Percentiles rank a stretch among this genome's conserved stretches.
These are phyloP conservation scores for Agrenia bidenticulata DNA, from an alignment of 2,888 invertebrate genomes.

Conservation along the genomic window DNA sequence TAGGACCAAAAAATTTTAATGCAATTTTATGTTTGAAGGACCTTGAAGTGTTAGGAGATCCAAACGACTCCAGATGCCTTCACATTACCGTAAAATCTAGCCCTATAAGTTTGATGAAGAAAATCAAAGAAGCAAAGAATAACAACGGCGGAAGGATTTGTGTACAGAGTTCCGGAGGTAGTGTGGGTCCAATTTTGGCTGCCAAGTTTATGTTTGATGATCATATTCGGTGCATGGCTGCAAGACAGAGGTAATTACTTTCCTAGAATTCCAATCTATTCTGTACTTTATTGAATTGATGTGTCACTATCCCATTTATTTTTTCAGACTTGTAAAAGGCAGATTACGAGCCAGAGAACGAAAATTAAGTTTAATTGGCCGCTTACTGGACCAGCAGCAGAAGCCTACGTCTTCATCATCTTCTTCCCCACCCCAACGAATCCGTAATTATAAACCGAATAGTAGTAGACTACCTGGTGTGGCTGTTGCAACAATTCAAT, in stretches of 20 bases:
- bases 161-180: conserved; percentile 14
- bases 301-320: neutral
- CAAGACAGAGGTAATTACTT: conserved; percentile 78
- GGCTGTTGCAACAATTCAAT: too few relatives aligned
- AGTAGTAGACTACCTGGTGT: too few relatives aligned
- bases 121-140: conserved; percentile 62
- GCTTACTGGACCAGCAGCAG: conserved; percentile 73
- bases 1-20: neutral
- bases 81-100: conserved; percentile 86
- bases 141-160: conserved; percentile 21
- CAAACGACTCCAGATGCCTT: conserved; percentile 92
- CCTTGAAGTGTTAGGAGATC: conserved; percentile 91
- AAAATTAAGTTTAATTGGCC: conserved; percentile 94
- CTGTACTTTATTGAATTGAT: conserved; percentile 8
- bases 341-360: conserved; percentile 91
- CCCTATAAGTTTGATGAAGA: conserved; percentile 20
- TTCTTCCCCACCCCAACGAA: neutral
- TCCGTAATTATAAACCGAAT: too few relatives aligned
- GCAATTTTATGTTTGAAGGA: conserved; percentile 65
- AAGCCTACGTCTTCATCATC: neutral
- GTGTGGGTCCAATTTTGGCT: conserved; percentile 70
- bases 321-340: conserved; percentile 65
- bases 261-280: neutral
- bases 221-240: conserved; percentile 98
- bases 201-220: conserved; percentile 97